Evolutionary conservation across 2,797 vertebrate genomes (phyloP).

Genomic region (Borostomias antarcticus): DNA sequence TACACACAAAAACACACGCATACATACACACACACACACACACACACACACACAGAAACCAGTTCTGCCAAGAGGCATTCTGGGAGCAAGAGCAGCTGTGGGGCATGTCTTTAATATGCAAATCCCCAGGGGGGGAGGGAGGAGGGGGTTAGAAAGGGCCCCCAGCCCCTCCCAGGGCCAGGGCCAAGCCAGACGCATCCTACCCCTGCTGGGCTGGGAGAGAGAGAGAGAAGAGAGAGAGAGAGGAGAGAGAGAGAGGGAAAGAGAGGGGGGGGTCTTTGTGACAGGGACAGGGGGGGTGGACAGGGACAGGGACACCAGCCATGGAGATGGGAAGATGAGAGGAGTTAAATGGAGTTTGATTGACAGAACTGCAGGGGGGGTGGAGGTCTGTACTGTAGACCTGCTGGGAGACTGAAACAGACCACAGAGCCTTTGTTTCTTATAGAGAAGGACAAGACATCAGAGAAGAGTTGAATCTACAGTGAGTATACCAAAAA

Average conservation of each 20-base stretch:
- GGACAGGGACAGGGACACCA: conserved; percentile 5
- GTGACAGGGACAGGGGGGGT: neutral
- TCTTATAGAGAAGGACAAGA: neutral
- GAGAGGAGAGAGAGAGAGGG: conserved; percentile 25
- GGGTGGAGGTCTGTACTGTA: neutral
- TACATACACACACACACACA: conserved; percentile 26
- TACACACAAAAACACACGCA: conserved; percentile 7
- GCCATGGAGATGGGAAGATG: conserved; percentile 9
- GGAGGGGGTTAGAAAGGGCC: conserved; percentile 10
- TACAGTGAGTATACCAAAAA: no score
- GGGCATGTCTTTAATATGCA: conserved; percentile 61
- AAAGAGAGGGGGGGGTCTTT: neutral
- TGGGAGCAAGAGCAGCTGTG: conserved; percentile 47
- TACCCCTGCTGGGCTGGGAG: conserved; percentile 45
- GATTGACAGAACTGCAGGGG: neutral
- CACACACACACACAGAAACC: conserved; percentile 17
- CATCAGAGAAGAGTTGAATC: neutral
- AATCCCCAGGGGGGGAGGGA: conserved; percentile 33
- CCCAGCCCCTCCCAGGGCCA: conserved; percentile 42
- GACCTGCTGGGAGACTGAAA: neutral
- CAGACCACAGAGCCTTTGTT: neutral
- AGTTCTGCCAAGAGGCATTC: conserved; percentile 44
- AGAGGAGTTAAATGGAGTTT: conserved; percentile 6
- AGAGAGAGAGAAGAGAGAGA: conserved; percentile 36
- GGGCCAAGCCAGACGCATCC: conserved; percentile 28